Conservation (phyloP, 64 coral and sea anemone genomes). For the Dendrophyllia cribrosa region DNA sequence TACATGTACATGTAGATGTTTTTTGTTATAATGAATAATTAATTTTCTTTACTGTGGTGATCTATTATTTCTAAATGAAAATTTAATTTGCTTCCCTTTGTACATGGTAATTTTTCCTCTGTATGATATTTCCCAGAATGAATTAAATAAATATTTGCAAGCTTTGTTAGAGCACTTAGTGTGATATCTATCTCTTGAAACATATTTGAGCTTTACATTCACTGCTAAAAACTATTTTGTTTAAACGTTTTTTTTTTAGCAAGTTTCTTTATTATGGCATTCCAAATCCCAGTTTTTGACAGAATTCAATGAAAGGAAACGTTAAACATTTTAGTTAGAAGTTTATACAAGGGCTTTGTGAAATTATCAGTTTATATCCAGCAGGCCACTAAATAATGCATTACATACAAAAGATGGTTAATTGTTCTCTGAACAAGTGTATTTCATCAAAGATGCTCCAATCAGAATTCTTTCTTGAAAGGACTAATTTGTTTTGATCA, state of each 20-base stretch:
- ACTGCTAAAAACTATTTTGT: neutral
- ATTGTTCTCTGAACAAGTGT: neutral
- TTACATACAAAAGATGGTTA: conserved; percentile 22
- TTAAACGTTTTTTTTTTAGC: neutral
- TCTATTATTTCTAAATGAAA: conserved; percentile 24
- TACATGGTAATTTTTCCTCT: neutral
- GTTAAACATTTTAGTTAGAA: neutral
- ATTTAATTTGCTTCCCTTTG: conserved; percentile 15
- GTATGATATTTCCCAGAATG: conserved; percentile 26
- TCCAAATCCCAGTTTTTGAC: neutral
- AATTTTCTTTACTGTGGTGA: conserved; percentile 11
- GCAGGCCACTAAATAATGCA: conserved; percentile 13
- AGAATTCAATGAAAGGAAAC: neutral
- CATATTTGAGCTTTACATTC: neutral
- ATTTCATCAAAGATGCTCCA: conserved; percentile 21
- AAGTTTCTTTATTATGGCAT: neutral
- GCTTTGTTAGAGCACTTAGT: neutral
- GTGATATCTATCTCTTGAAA: neutral
- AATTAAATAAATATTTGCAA: conserved; percentile 53
- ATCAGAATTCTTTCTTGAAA: conserved; percentile 8
- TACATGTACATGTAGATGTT: neutral
- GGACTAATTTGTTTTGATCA: conserved; percentile 48
- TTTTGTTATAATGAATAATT: conserved; percentile 41
- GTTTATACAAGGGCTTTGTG: conserved; percentile 8
- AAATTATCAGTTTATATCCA: conserved; percentile 27